Base-by-base conservation (phyloP, 2,888 invertebrate species). In the Cheilosia soror region DNA sequence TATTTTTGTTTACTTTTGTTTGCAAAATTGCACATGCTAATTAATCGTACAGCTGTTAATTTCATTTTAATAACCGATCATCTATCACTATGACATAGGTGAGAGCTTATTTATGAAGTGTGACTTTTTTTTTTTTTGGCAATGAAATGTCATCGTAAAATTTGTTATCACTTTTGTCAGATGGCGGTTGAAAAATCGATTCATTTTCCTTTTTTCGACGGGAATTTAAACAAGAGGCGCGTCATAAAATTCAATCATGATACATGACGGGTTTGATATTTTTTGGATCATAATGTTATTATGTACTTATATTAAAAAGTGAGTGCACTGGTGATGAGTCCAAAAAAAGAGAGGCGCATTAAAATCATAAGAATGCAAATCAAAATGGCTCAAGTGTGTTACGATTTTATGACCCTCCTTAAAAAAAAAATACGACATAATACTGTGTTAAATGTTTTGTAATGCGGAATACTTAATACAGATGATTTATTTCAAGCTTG, bases 51-150 rank as follows among this genome's bases (percentile, higher is more conserved):
- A 25, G 29, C 13, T 58, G 25, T 5, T 11, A 58, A 58, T 13
- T 20, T 20, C 25, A 58, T 25, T 37, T 33, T 7, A 20, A 15
- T 20, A 37, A 37, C 5, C 13, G 13, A 15, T 25, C 5, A 49
- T 27, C 37, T 25, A 13, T 25, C 13, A 25, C 11, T 5, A 25
- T 37, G 58, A 58, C 37, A 27, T 7, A 37, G 7, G 20, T 37
- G 37, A 58, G 25, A 13, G 58, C 31, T 53, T 53, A 13, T 27
- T 40, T 29, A 27, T 58, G 7, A 58, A 58, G 25, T 58, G 33
- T n/a, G 20, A n/a, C 33, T 15, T 15, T 55, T 31, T 5, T 55
- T n/a, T 27, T 55, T 55, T 2, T 29, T 7, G 11, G n/a, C 51
- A 27, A n/a, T n/a, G n/a, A 27, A 51, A 20, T 51, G 51, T 51